Evolutionary conservation across 2,113 vertebrate species (phyloP).

Genomic region (Ceuthmochares aereus): DNA sequence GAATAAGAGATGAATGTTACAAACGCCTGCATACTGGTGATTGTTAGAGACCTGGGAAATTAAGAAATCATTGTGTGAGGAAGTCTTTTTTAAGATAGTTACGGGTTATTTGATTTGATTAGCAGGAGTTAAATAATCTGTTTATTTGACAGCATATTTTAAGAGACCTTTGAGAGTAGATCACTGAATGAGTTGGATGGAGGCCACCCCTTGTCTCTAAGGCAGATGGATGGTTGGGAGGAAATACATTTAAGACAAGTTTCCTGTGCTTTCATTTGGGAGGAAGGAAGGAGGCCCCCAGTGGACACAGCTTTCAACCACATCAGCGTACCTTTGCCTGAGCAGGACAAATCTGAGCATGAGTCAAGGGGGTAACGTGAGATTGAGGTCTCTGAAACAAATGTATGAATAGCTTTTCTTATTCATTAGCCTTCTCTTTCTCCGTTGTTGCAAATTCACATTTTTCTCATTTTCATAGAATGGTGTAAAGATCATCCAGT

Average conservation of each 20-base stretch:
- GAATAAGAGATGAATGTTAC: background rate
- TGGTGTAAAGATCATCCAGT: no score
- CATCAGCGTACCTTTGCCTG: background rate
- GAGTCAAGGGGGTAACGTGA: background rate
- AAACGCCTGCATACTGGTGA: background rate
- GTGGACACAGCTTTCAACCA: background rate
- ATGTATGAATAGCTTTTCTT: background rate
- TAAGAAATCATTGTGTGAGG: background rate
- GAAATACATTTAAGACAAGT: slow-evolving; percentile 33
- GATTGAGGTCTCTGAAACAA: background rate
- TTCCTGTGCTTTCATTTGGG: slow-evolving; percentile 32
- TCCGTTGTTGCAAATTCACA: background rate
- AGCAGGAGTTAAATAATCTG: slow-evolving; percentile 39
- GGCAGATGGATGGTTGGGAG: background rate
- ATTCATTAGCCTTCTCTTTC: background rate
- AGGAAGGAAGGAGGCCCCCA: background rate
- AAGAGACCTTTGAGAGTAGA: slow-evolving; percentile 34
- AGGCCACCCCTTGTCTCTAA: slow-evolving; percentile 19
- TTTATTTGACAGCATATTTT: slow-evolving; percentile 53
- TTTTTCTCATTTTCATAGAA: background rate
- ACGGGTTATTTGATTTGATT: slow-evolving; percentile 14
- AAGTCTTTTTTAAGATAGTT: background rate
- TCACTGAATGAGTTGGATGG: slow-evolving; percentile 21
- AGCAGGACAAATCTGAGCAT: background rate
- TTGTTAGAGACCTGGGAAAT: background rate